phyloP scores from a whole-genome alignment of 2,113 vertebrate genomes.

The Pelusios castaneus region DNA sequence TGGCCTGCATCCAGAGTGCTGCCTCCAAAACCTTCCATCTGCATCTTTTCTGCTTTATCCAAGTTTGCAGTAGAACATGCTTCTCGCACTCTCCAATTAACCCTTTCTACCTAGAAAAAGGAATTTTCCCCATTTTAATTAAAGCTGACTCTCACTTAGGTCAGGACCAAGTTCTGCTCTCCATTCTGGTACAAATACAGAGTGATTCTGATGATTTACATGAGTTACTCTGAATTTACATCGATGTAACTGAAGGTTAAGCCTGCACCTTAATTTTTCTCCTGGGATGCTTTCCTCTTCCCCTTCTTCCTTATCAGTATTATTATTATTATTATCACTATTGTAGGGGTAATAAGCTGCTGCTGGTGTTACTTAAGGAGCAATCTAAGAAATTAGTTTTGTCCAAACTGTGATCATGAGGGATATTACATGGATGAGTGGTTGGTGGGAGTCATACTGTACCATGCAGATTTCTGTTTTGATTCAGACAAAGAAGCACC shows the following conservation, averaged over 20 bases:
- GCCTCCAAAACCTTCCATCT: slow-evolving; percentile 48
- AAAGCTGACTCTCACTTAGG: not conserved
- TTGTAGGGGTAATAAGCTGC: not conserved
- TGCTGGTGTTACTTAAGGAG: slow-evolving; percentile 14
- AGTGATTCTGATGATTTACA: not conserved
- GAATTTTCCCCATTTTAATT: not conserved
- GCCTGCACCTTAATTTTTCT: not conserved
- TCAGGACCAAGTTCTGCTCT: not conserved
- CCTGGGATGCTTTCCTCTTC: slow-evolving; percentile 1
- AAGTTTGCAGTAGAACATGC: slow-evolving; percentile 33
- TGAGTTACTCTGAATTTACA: not conserved
- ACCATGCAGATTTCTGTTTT: not conserved
- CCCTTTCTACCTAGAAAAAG: not conserved
- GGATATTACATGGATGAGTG: not conserved
- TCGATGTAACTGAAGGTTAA: not conserved
- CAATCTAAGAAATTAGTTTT: not conserved
- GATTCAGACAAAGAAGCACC: not conserved
- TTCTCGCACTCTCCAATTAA: not conserved
- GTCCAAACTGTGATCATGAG: not conserved
- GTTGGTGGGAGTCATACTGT: not conserved
- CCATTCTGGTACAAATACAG: rapidly evolving
- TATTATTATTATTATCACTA: slow-evolving; percentile 19
- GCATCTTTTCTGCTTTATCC: slow-evolving; percentile 43
- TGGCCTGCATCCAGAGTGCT: slow-evolving; percentile 39
- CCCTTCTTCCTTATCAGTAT: not conserved